Evolutionary conservation across 2,888 invertebrate genomes (phyloP).

Genomic region (Camptogramma bilineatum): DNA sequence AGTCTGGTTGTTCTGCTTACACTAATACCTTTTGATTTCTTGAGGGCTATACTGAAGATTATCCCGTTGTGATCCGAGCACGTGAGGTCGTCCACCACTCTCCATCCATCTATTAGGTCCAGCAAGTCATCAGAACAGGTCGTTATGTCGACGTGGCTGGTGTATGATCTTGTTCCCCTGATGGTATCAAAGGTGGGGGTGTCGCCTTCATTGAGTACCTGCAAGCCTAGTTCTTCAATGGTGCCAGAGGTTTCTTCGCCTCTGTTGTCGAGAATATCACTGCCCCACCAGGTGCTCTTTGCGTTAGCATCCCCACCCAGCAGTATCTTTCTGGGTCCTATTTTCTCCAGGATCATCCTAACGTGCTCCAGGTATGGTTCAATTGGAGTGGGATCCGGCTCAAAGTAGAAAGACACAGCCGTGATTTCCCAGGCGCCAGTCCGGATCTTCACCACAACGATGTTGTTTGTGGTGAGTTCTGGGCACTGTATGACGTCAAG

Average conservation of each 20-base stretch:
- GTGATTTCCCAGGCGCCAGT: slow-evolving; percentile 33
- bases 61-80: slow-evolving; percentile 6
- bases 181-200: slow-evolving; percentile 2
- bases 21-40: background rate
- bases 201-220: slow-evolving; percentile 3
- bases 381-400: slow-evolving; percentile 7
- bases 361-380: slow-evolving; percentile 5
- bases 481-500: slow-evolving; percentile 2
- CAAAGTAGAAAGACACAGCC: slow-evolving; percentile 38
- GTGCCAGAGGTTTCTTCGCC: background rate
- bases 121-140: background rate
- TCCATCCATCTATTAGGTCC: background rate
- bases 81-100: background rate
- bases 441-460: slow-evolving; percentile 23
- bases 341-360: background rate
- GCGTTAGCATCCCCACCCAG: slow-evolving; percentile 3
- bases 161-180: background rate
- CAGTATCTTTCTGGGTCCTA: background rate
- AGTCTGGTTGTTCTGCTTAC: background rate
- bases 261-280: background rate
- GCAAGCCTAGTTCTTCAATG: background rate
- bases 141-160: background rate
- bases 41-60: background rate
- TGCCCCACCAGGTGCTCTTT: background rate
- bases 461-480: background rate